These are phyloP conservation scores for Ophiothrix spiculata DNA, from an alignment of 35 echinoderm and acorn worm species.

Conservation along the genomic window DNA sequence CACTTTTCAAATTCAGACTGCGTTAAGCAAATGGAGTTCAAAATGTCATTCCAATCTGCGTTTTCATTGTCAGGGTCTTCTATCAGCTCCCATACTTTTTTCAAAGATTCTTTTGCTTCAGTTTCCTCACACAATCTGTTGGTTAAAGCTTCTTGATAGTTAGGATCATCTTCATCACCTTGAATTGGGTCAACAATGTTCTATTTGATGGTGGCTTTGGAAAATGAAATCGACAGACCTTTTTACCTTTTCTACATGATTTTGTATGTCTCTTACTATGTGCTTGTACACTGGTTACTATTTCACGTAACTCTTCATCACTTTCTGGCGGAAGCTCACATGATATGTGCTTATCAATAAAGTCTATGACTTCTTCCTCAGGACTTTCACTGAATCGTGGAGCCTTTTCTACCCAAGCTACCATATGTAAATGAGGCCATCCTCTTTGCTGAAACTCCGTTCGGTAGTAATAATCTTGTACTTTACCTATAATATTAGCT, in stretches of 20 bases:
- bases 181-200: conserved; percentile 24
- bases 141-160: not conserved
- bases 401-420: conserved; percentile 54
- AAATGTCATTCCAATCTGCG: not conserved
- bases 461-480: conserved; percentile 41
- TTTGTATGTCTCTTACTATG: conserved; percentile 76
- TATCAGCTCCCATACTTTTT: not conserved
- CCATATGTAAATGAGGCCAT: conserved; percentile 41
- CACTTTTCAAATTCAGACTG: conserved; percentile 52
- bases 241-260: conserved; percentile 66
- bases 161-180: not conserved
- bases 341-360: conserved; percentile 60
- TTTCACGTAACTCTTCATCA: conserved; percentile 63
- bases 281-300: conserved; percentile 55
- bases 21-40: conserved; percentile 17
- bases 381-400: conserved; percentile 15
- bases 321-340: conserved; percentile 39
- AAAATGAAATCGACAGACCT: conserved; percentile 72
- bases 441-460: conserved; percentile 53
- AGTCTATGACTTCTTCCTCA: conserved; percentile 35
- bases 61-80: not conserved
- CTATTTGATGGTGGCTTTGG: conserved; percentile 44
- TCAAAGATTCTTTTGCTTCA: conserved; percentile 21
- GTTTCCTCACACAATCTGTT: not conserved
- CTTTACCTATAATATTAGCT: conserved; percentile 52